Evolutionary conservation across 2,797 vertebrate genomes (phyloP), one percentile per base, ranked within the genome.

Genomic region (Sciurus carolinensis): DNA sequence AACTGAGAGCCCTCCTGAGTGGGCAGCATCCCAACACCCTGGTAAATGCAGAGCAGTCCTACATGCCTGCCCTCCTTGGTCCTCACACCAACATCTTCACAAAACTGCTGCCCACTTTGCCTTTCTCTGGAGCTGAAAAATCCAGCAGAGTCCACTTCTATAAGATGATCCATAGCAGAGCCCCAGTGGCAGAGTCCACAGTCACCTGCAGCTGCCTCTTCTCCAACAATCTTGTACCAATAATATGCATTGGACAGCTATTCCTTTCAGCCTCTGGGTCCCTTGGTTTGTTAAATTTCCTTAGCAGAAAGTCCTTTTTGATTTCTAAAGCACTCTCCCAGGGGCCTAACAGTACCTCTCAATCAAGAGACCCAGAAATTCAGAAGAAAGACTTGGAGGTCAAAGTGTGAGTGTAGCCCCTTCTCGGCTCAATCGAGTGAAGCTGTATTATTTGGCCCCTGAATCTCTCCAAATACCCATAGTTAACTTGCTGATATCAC

Each of bases 251-350:
- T 44, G 57, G 59, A 66, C 20, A 52, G 24, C 24, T 5, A 18
- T 54, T 79, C 44, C 36, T 80, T 59, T 36, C 83, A 80, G 69
- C 57, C 64, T 90, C 30, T 76, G 11, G 30, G 22, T 42, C 52
- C 42, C 42, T 85, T 64, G 72, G 20, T 59, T 39, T 47, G 20
- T 54, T 94, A 47, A 87, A 69, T 36, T 0, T 75, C n/a, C 18
- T 73, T 12, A 76, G 82, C 69, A 90, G 72, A 81, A 96, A 90
- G 59, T 8, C 24, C 20, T 50, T 64, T 75, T 79, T 88, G 64
- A 91, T 66, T 75, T 50, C 54, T 85, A 67, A 72, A 62, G 79
- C 73, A 84, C 22, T 14, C 20, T 22, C 36, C 39, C 42, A 86
- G 87, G 54, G 71, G 47, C 57, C n/a, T 44, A 50, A 67, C 66